Evolutionary conservation across 2,888 invertebrate genomes (phyloP).

Genomic region (Dorcus hopei): DNA sequence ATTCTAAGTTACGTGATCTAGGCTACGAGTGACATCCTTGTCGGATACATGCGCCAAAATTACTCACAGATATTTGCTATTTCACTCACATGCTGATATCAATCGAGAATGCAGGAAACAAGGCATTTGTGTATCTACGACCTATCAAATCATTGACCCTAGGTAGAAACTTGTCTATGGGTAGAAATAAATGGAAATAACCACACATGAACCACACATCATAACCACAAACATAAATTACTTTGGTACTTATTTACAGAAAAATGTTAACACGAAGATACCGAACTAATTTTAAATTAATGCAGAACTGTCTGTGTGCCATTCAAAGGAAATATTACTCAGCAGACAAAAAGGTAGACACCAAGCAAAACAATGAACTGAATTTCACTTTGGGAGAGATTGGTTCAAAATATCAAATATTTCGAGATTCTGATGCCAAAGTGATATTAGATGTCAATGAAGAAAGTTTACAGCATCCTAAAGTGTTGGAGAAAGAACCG

Average conservation of each 20-base stretch:
- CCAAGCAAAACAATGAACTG: not conserved
- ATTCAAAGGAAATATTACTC: slow-evolving; percentile 2
- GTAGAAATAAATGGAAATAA: too few relatives aligned
- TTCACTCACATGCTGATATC: too few relatives aligned
- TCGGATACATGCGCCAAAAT: too few relatives aligned
- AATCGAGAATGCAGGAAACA: too few relatives aligned
- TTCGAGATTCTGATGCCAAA: slow-evolving; percentile 66
- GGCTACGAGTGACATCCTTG: too few relatives aligned
- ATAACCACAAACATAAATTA: too few relatives aligned
- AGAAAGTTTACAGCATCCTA: slow-evolving; percentile 47
- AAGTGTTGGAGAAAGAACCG: slow-evolving; percentile 38
- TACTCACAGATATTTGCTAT: too few relatives aligned
- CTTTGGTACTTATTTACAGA: not conserved
- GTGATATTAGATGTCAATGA: slow-evolving; percentile 73
- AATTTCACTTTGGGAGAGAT: slow-evolving; percentile 33
- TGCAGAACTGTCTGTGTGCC: slow-evolving; percentile 7
- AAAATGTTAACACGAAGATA: slow-evolving; percentile 14
- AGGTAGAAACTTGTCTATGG: too few relatives aligned
- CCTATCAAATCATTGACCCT: too few relatives aligned
- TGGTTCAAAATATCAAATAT: slow-evolving; percentile 62
- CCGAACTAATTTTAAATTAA: slow-evolving; percentile 1
- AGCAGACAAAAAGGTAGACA: not conserved
- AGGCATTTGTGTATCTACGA: too few relatives aligned
- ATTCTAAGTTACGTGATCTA: too few relatives aligned
- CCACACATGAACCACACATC: too few relatives aligned